Evolutionary conservation across 2,797 vertebrate genomes (phyloP).

Genomic region (Hydrolagus colliei): DNA sequence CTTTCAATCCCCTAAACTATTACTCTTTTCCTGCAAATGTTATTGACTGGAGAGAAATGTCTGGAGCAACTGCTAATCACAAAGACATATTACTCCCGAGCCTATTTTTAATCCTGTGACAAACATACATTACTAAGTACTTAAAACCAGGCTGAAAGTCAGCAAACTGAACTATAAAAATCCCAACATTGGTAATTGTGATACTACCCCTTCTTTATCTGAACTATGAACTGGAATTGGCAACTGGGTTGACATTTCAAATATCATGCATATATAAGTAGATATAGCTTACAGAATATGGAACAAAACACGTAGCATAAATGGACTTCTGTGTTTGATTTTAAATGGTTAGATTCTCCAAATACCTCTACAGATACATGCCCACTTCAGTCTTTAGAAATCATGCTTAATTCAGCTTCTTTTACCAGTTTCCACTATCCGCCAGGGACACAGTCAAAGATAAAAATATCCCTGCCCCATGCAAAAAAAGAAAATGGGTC

Average conservation of each 20-base stretch:
- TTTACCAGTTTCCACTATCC: neutral
- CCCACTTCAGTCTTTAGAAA: neutral
- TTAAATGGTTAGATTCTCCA: conserved; percentile 4
- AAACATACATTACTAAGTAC: neutral
- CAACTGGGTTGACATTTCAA: neutral
- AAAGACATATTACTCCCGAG: neutral
- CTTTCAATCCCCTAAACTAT: neutral
- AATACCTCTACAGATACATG: neutral
- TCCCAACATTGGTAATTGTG: neutral
- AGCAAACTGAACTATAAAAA: neutral
- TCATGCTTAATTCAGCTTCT: neutral
- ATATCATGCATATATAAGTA: neutral
- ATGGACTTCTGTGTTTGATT: neutral
- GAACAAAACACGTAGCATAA: neutral
- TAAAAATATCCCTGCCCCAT: neutral
- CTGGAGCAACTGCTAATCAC: neutral
- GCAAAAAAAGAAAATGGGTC: neutral
- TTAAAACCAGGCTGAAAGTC: neutral
- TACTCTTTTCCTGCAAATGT: neutral
- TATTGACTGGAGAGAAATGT: neutral
- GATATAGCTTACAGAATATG: neutral
- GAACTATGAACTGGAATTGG: neutral
- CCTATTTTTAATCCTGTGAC: no score
- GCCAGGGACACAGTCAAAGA: neutral
- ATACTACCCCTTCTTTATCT: neutral